Percentiles rank a stretch among this genome's conserved stretches.
Evolutionary conservation across 2,797 vertebrate species (phyloP).

Genomic region (Pipistrellus nathusii): DNA sequence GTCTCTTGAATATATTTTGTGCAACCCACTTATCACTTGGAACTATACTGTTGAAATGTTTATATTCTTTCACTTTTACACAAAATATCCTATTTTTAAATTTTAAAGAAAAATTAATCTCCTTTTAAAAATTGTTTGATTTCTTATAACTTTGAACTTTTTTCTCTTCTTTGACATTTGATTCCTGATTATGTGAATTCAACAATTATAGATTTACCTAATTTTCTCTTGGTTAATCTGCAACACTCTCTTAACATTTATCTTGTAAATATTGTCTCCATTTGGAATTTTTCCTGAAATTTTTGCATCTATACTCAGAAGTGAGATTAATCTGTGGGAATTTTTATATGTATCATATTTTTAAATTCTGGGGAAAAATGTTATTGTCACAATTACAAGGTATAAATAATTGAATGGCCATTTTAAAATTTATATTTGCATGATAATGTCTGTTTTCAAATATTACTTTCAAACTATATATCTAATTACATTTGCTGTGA

Average conservation of each 20-base stretch:
- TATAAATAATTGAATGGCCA: neutral
- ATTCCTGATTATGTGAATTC: neutral
- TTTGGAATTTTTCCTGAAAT: neutral
- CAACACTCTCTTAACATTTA: neutral
- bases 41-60: neutral
- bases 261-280: neutral
- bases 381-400: neutral
- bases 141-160: neutral
- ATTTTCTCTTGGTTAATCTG: neutral
- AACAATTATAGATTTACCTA: neutral
- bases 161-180: neutral
- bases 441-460: neutral
- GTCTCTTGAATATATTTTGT: neutral
- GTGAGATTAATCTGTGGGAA: neutral
- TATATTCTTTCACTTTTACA: slow-evolving; percentile 33
- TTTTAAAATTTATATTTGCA: neutral
- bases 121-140: slow-evolving; percentile 6
- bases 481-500: neutral
- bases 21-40: neutral
- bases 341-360: neutral
- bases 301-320: neutral
- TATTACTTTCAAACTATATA: neutral
- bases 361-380: neutral
- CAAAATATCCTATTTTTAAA: neutral
- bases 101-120: neutral